Evolutionary conservation across 2,113 vertebrate genomes (phyloP).

Genomic region (Euleptes europaea): DNA sequence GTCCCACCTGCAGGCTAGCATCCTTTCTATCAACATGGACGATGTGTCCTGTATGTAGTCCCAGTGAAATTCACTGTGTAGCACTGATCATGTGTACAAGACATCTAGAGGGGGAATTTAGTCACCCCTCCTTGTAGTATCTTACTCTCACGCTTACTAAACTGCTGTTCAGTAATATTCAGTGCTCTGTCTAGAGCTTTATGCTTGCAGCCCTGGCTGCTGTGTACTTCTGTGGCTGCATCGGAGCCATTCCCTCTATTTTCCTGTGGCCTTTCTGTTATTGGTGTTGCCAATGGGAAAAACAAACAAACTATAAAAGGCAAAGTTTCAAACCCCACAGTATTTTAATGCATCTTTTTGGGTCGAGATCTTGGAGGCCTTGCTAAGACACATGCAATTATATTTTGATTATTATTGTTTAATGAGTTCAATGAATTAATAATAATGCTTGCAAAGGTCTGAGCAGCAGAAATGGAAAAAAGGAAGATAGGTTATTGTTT

Average conservation of each 20-base stretch:
- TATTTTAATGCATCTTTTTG: conserved; percentile 2
- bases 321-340: neutral
- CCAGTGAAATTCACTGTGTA: neutral
- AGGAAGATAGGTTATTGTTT: conserved; percentile 36
- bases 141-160: too few relatives aligned
- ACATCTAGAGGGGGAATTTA: neutral
- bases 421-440: conserved; percentile 51
- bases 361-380: conserved; percentile 30
- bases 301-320: neutral
- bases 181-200: neutral
- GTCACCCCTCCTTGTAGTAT: neutral
- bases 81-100: too few relatives aligned
- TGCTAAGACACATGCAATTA: conserved; percentile 7
- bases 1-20: too few relatives aligned
- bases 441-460: conserved; percentile 52
- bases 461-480: conserved; percentile 45
- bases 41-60: neutral
- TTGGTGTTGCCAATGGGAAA: neutral
- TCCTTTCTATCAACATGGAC: neutral
- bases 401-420: conserved; percentile 37
- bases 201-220: neutral
- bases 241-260: neutral
- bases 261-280: neutral
- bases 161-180: neutral
- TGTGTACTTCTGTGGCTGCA: neutral